A percentile compares a stretch with the other conserved stretches of the same genome.
Evolutionary conservation across 2,113 vertebrate species (phyloP).

Genomic region (Triplophysa dalaica): DNA sequence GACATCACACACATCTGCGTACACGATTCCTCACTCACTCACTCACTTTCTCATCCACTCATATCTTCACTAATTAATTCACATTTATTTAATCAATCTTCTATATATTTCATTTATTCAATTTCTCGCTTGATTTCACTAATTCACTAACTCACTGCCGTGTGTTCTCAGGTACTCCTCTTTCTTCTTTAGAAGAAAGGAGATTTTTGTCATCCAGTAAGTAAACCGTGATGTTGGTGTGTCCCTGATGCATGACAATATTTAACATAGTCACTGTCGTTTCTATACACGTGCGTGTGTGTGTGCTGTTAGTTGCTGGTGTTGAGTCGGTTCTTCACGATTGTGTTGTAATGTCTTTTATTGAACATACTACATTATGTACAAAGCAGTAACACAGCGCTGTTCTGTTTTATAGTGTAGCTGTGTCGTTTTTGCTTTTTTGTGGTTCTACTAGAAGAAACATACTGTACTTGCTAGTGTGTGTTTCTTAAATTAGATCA

Average conservation of each 20-base stretch:
- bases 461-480: not conserved
- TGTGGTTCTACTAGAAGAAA: not conserved
- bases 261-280: not conserved
- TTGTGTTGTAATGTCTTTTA: constrained; percentile 1
- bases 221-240: constrained; percentile 64
- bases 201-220: constrained; percentile 99
- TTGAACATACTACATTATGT: not conserved
- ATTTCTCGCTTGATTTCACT: not conserved
- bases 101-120: too few relatives aligned
- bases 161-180: constrained; percentile 93
- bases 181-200: constrained; percentile 99
- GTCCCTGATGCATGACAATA: constrained; percentile 2
- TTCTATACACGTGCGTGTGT: constrained; percentile 31
- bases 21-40: constrained; percentile 5
- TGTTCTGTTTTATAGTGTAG: not conserved
- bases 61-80: not conserved
- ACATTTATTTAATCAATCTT: not conserved
- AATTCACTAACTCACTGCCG: constrained; percentile 55
- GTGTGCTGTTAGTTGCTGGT: not conserved
- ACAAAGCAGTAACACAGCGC: not conserved
- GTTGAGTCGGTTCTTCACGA: not conserved
- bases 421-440: not conserved
- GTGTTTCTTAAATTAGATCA: constrained; percentile 16
- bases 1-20: constrained; percentile 7
- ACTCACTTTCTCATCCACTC: constrained; percentile 65